Evolutionary conservation across 2,113 vertebrate species (phyloP).

Genomic region (Forbesichthys agassizii): DNA sequence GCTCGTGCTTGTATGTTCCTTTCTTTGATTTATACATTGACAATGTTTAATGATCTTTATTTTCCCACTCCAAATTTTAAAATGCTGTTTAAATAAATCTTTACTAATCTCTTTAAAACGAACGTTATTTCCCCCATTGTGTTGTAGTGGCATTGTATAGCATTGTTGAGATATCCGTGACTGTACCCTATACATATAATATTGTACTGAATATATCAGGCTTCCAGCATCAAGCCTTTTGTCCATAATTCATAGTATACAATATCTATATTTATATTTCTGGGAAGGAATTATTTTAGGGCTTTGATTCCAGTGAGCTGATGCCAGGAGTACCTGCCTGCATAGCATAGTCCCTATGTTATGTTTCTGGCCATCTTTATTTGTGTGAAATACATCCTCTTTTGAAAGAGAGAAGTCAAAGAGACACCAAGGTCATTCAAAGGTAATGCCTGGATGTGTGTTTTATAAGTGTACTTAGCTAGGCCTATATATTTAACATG

Average conservation of each 20-base stretch:
- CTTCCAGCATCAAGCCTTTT: constrained; percentile 8
- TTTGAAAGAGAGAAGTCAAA: constrained; percentile 22
- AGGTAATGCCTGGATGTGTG: constrained; percentile 28
- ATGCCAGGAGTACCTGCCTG: constrained; percentile 38
- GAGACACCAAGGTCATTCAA: constrained; percentile 56
- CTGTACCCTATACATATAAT: constrained; percentile 33
- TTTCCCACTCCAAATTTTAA: too few species aligned
- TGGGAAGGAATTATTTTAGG: constrained; percentile 1
- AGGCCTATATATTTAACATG: too few species aligned
- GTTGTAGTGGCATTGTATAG: constrained; percentile 13
- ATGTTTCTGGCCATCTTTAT: constrained; percentile 68
- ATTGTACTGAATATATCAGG: constrained; percentile 15
- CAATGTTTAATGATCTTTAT: not conserved
- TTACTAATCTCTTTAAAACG: too few species aligned
- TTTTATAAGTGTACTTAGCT: too few species aligned
- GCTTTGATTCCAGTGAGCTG: constrained; percentile 40
- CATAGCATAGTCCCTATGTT: constrained; percentile 72
- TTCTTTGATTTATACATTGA: constrained; percentile 4
- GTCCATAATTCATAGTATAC: not conserved
- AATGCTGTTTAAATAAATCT: too few species aligned
- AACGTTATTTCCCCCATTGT: too few species aligned
- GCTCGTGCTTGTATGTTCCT: constrained; percentile 17
- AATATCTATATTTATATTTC: constrained; percentile 30
- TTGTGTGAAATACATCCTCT: constrained; percentile 39
- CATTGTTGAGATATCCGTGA: constrained; percentile 12